These are phyloP conservation scores for Ormyrus labotus DNA, from an alignment of 2,888 invertebrate species.

Conservation along the genomic window DNA sequence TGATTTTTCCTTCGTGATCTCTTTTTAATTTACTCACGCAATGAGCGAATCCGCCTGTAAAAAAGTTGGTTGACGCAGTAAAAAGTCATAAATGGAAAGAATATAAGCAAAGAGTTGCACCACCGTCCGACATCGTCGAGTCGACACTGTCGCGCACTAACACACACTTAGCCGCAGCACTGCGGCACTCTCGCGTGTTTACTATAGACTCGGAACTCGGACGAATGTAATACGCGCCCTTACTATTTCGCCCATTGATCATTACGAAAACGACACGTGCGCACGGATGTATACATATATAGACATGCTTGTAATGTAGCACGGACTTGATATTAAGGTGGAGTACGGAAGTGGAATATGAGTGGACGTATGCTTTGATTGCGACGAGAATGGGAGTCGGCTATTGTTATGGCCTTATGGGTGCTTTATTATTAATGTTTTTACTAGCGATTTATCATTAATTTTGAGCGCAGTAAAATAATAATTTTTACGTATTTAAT, in stretches of 20 bases:
- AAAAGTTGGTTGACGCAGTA: slow-evolving; percentile 14
- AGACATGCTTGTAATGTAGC: not conserved
- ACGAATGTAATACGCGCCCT: not conserved
- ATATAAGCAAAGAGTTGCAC: slow-evolving; percentile 47
- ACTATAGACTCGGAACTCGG: too few relatives aligned
- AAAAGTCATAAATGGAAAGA: slow-evolving; percentile 55
- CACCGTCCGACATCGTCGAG: slow-evolving; percentile 49
- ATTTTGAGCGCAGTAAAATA: too few relatives aligned
- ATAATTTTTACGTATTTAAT: too few relatives aligned
- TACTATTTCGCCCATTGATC: slow-evolving; percentile 32
- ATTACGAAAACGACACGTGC: slow-evolving; percentile 37
- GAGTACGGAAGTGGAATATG: too few relatives aligned
- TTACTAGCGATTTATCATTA: too few relatives aligned
- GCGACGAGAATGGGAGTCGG: too few relatives aligned
- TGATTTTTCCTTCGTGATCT: too few relatives aligned
- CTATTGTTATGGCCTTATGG: too few relatives aligned
- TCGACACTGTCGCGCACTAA: slow-evolving; percentile 36
- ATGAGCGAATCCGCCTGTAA: slow-evolving; percentile 23
- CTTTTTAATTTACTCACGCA: slow-evolving; percentile 38
- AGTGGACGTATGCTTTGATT: too few relatives aligned
- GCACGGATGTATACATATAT: slow-evolving; percentile 3
- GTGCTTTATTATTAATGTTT: too few relatives aligned
- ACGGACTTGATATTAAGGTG: too few relatives aligned
- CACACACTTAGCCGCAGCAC: not conserved
- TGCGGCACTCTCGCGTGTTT: not conserved